phyloP scores from a whole-genome alignment of 2,888 invertebrate species.

The Rhogogaster chlorosoma region DNA sequence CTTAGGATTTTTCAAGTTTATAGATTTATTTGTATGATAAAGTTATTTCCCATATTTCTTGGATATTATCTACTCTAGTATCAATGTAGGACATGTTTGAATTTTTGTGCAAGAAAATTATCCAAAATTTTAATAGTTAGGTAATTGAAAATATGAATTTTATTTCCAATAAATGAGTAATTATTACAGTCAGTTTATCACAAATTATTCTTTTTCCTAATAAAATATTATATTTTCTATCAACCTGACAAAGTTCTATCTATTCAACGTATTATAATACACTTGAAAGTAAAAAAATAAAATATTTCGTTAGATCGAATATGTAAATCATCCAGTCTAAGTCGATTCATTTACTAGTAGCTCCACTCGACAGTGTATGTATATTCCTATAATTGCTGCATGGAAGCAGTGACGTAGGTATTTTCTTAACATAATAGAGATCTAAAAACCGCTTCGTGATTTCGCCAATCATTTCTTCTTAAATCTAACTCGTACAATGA shows the following conservation, averaged over 20 bases:
- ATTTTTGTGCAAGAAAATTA: slow-evolving; percentile 6
- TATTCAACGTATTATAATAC: not conserved
- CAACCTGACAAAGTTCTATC: not conserved
- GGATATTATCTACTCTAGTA: slow-evolving; percentile 16
- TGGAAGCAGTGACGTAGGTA: not conserved
- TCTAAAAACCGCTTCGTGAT: not conserved
- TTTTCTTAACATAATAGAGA: not conserved
- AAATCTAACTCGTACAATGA: not conserved
- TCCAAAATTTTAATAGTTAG: not conserved
- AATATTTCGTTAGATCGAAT: not conserved
- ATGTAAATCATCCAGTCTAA: not conserved
- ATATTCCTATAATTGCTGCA: not conserved
- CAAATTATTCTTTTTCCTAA: not conserved
- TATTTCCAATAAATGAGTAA: slow-evolving; percentile 42
- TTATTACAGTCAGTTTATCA: slow-evolving; percentile 16
- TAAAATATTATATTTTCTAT: not conserved
- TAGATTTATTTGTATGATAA: slow-evolving; percentile 44
- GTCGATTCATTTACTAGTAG: not conserved
- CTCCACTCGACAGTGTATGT: not conserved
- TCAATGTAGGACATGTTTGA: slow-evolving; percentile 11
- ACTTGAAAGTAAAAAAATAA: not conserved
- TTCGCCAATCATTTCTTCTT: not conserved
- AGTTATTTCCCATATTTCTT: slow-evolving; percentile 9
- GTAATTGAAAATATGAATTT: slow-evolving; percentile 18
- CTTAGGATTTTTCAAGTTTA: slow-evolving; percentile 31